Evolutionary conservation across 2,113 vertebrate genomes (phyloP).

Genomic region (Mustelus asterias): DNA sequence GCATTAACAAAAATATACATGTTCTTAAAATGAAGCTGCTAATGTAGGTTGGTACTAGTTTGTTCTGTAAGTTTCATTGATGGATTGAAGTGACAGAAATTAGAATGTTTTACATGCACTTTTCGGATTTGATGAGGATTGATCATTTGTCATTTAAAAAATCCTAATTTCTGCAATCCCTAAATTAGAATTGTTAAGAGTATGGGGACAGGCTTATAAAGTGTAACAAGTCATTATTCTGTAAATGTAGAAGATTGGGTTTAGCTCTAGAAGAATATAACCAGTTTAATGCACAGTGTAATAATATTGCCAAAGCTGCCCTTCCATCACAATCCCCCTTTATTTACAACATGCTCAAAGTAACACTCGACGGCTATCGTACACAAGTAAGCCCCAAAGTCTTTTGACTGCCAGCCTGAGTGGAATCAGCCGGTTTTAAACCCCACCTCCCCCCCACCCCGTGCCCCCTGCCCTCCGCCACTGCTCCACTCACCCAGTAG

Average conservation of each 20-base stretch:
- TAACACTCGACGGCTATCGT: no score
- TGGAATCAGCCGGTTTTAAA: no score
- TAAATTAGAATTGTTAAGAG: background rate
- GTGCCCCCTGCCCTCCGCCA: no score
- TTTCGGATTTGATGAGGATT: background rate
- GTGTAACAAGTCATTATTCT: background rate
- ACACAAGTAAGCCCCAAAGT: no score
- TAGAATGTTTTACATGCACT: background rate
- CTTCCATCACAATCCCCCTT: no score
- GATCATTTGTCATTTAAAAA: background rate
- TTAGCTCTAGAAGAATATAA: background rate
- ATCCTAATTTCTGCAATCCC: background rate
- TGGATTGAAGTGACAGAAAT: background rate
- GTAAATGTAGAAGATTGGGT: background rate
- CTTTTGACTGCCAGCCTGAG: no score
- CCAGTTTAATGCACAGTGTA: background rate
- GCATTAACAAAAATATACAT: background rate
- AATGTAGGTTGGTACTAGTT: background rate
- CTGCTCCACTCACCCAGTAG: no score
- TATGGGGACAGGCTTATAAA: background rate
- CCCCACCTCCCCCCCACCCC: no score
- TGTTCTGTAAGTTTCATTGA: background rate
- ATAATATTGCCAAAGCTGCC: no score
- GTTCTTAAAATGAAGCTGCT: background rate
- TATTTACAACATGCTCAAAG: no score